Evolutionary conservation across 2,797 vertebrate species (phyloP).

Genomic region (Pogonophryne albipinna): DNA sequence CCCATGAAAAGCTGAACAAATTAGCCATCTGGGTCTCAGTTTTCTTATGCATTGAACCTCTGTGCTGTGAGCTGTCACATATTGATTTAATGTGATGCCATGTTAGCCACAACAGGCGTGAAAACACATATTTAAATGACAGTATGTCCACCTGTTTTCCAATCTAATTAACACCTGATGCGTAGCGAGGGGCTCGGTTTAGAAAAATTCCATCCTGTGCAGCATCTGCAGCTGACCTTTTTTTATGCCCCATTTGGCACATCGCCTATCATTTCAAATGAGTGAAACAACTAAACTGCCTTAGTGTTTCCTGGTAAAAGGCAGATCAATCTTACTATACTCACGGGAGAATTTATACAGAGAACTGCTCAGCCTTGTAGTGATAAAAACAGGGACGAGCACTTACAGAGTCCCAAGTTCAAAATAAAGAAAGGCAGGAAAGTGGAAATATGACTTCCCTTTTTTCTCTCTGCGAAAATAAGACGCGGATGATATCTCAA

Average conservation of each 20-base stretch:
- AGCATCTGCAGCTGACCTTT: conserved; percentile 55
- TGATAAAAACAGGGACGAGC: conserved; percentile 50
- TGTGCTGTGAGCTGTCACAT: background rate
- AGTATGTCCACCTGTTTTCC: conserved; percentile 22
- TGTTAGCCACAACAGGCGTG: conserved; percentile 22
- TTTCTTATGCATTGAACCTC: too few relatives aligned
- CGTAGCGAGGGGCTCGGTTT: conserved; percentile 18
- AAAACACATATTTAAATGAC: conserved; percentile 41
- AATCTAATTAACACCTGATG: conserved; percentile 39
- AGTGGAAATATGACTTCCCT: conserved; percentile 25
- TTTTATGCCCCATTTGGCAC: conserved; percentile 62
- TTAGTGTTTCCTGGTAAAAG: conserved; percentile 43
- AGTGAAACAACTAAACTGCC: conserved; percentile 29
- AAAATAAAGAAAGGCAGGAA: conserved; percentile 36
- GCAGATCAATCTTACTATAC: conserved; percentile 36
- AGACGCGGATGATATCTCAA: conserved; percentile 46
- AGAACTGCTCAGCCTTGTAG: conserved; percentile 38
- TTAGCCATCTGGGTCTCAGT: too few relatives aligned
- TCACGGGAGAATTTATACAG: conserved; percentile 37
- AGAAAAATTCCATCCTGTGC: conserved; percentile 34
- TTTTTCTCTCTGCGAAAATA: conserved; percentile 40
- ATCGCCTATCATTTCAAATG: conserved; percentile 9
- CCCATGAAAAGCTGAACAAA: too few relatives aligned
- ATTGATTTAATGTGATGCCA: conserved; percentile 31
- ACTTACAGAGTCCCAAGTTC: conserved; percentile 28